Evolutionary conservation across 2,797 vertebrate genomes (phyloP), one percentile per base, ranked within the genome.

Genomic region (Gambelia wislizenii): DNA sequence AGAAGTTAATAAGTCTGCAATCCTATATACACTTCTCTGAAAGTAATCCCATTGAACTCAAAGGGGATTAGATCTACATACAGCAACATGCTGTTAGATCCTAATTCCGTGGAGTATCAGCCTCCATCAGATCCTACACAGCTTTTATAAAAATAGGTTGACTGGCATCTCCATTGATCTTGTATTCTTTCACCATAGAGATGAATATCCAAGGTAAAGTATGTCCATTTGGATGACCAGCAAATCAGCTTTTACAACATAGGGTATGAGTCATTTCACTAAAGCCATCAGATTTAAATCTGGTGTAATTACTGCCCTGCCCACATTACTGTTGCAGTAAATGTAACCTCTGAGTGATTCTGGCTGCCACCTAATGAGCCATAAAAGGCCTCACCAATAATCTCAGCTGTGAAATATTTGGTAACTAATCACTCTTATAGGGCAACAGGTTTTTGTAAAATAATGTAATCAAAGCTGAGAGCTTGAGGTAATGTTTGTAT

Each of bases 121-220:
- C 10, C 27, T 52, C 27, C 70, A n/a, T 85, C 44, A 81, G 36
- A 72, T 44, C 36, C 80, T 44, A 42, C 30, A 42, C 14, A 33
- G 14, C 6, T 33, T n/a, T 61, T 83, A 59, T 47, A 76, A 52
- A 25, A 54, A 79, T 7, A 93, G 84, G 89, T 39, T 86, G 89
- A 90, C 78, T 93, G 93, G 94, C 87, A 89, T 94, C 91, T 94
- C 86, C 91, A 87, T 93, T 89, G 76, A 94, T 89, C 47, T 83
- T 70, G 84, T 92, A 85, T 76, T 33, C 75, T 92, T 89, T 86
- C 85, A 80, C 79, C 52, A 47, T 56, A 86, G 89, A 92, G 95
- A 91, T 49, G 42, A 61, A 86, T 87, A 88, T 91, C 90, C 0
- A 93, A 67, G 91, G 64, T 18, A 2, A 93, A 85, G 76, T 39